A percentile compares a stretch with the other conserved stretches of the same genome.
phyloP scores from a whole-genome alignment of 2,888 invertebrate genomes.

The Eledona agricola region DNA sequence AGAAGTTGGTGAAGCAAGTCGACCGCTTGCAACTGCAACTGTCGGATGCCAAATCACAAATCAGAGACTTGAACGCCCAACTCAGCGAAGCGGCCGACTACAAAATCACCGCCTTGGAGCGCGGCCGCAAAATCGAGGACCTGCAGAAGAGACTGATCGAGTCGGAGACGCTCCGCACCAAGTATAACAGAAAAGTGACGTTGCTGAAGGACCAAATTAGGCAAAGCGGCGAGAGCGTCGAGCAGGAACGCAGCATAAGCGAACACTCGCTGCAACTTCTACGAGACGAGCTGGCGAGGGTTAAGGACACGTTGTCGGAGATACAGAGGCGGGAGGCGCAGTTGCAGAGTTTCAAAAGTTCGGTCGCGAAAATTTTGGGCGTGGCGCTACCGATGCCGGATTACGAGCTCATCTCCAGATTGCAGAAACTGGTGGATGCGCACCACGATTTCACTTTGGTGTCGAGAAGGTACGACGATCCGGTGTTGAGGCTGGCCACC shows the following conservation, averaged over 20 bases:
- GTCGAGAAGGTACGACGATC: slow-evolving; percentile 77
- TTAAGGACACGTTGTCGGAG: slow-evolving; percentile 79
- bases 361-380: slow-evolving; percentile 67
- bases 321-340: slow-evolving; percentile 80
- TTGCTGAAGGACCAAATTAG: slow-evolving; percentile 78
- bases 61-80: slow-evolving; percentile 86
- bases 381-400: slow-evolving; percentile 66
- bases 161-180: slow-evolving; percentile 78
- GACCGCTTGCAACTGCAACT: slow-evolving; percentile 84
- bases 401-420: slow-evolving; percentile 70
- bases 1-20: slow-evolving; percentile 83
- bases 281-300: slow-evolving; percentile 77
- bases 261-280: slow-evolving; percentile 77
- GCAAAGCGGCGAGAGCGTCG: slow-evolving; percentile 72
- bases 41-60: slow-evolving; percentile 81
- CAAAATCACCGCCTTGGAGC: slow-evolving; percentile 86
- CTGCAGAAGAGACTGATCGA: slow-evolving; percentile 83
- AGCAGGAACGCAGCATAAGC: slow-evolving; percentile 74
- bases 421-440: slow-evolving; percentile 85
- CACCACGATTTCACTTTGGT: slow-evolving; percentile 88
- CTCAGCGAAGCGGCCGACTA: slow-evolving; percentile 86
- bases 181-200: slow-evolving; percentile 77
- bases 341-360: slow-evolving; percentile 75
- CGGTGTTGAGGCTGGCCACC: slow-evolving; percentile 63
- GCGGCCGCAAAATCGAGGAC: slow-evolving; percentile 85